A percentile compares a stretch with the other conserved stretches of the same genome.
These are phyloP conservation scores for Caenorhabditis angaria DNA, from an alignment of 2,888 invertebrate genomes.

Conservation along the genomic window DNA sequence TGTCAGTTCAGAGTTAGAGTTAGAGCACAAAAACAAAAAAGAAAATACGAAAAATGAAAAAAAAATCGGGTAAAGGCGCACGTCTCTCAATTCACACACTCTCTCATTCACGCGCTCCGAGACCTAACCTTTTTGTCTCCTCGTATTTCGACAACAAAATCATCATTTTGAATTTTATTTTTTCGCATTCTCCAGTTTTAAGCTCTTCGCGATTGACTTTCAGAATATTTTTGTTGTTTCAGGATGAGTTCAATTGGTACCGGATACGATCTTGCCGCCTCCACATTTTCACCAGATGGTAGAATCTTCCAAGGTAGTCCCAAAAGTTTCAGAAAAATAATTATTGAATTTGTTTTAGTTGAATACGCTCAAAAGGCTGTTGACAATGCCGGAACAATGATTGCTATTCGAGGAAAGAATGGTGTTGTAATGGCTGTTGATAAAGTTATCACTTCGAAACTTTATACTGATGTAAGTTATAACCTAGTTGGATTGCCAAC, in stretches of 20 bases:
- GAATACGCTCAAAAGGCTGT: constrained; percentile 99
- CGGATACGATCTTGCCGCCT: constrained; percentile 98
- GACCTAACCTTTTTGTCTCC: constrained; percentile 11
- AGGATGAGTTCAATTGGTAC: constrained; percentile 93
- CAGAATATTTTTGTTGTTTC: constrained; percentile 6
- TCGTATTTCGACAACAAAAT: constrained; percentile 37
- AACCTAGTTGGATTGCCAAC: not conserved
- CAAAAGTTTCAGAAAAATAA: not conserved
- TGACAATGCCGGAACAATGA: constrained; percentile 92
- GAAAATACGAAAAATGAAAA: constrained; percentile 22
- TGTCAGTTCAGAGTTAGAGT: not conserved
- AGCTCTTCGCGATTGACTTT: not conserved
- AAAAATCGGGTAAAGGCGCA: constrained; percentile 27
- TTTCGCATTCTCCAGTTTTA: not conserved
- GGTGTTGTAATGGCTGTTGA: constrained; percentile 97
- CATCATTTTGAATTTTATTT: constrained; percentile 35
- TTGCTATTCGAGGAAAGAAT: constrained; percentile 92
- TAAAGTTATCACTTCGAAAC: constrained; percentile 79
- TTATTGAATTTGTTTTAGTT: constrained; percentile 73
- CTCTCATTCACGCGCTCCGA: constrained; percentile 15
- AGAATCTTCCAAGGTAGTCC: constrained; percentile 87
- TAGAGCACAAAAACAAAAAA: not conserved
- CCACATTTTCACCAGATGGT: constrained; percentile 99
- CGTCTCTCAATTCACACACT: constrained; percentile 18
- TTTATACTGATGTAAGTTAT: constrained; percentile 75